Percentiles rank a stretch among this genome's conserved stretches.
phyloP scores from a whole-genome alignment of 2,113 vertebrate genomes.

The Poeciliopsis occidentalis region DNA sequence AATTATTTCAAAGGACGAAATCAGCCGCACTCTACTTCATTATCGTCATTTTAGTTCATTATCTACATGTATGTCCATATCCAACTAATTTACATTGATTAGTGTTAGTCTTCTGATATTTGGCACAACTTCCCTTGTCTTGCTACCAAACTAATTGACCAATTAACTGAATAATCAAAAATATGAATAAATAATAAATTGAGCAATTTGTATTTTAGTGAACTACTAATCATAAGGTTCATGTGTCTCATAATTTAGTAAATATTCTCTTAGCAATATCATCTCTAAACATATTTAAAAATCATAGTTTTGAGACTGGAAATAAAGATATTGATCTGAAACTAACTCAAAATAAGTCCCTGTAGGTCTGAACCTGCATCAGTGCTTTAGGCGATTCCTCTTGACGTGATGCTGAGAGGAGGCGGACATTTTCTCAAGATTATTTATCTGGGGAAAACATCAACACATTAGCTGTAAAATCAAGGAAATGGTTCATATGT shows the following conservation, averaged over 20 bases:
- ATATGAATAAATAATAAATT: background rate
- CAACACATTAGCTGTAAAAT: conserved; percentile 25
- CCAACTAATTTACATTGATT: no score
- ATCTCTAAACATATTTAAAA: background rate
- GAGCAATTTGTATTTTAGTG: background rate
- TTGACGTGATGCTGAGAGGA: background rate
- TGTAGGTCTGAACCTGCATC: background rate
- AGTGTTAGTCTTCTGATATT: no score
- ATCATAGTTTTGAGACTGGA: background rate
- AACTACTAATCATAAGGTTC: background rate
- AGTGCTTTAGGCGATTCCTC: background rate
- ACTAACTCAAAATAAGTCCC: background rate
- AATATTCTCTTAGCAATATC: background rate
- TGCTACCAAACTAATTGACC: background rate
- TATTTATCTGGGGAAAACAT: conserved; percentile 7
- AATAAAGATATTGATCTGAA: background rate
- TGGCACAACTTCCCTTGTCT: no score
- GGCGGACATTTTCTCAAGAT: background rate
- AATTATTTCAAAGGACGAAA: no score
- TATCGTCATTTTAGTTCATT: no score
- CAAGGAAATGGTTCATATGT: conserved; percentile 12
- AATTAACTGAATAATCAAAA: background rate
- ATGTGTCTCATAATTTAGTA: background rate
- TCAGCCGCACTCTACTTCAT: no score
- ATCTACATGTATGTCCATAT: no score